Percentiles rank a stretch among this genome's conserved stretches.
Conservation (phyloP, 2,888 invertebrate genomes). For the Zootermopsis nevadensis region DNA sequence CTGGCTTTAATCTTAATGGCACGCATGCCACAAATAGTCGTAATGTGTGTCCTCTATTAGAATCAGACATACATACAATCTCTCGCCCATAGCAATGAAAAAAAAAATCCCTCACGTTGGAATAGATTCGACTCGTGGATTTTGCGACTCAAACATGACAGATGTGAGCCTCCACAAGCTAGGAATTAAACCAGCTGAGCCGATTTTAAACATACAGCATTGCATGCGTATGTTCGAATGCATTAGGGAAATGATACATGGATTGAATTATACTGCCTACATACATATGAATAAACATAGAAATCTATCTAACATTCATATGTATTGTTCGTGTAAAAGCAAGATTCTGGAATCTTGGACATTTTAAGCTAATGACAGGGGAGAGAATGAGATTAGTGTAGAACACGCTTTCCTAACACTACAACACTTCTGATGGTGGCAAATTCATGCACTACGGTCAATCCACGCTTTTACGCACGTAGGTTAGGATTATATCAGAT, state of each 20-base stretch:
- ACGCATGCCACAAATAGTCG: conserved; percentile 2
- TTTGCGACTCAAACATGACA: conserved; percentile 22
- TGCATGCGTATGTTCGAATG: background rate
- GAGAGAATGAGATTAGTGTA: too few relatives aligned
- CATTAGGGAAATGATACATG: conserved; percentile 22
- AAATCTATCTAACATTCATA: background rate
- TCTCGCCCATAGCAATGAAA: background rate
- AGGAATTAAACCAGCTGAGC: conserved; percentile 37
- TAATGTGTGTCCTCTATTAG: conserved; percentile 3
- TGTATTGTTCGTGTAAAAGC: background rate
- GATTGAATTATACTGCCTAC: conserved; percentile 18
- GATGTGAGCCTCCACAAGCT: conserved; percentile 16
- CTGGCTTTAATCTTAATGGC: conserved; percentile 33
- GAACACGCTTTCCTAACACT: too few relatives aligned
- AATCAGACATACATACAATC: background rate
- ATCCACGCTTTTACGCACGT: too few relatives aligned
- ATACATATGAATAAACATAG: conserved; percentile 1
- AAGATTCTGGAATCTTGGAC: background rate
- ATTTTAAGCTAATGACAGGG: background rate
- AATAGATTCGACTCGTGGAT: conserved; percentile 3
- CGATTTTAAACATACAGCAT: conserved; percentile 26
- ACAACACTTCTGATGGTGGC: too few relatives aligned
- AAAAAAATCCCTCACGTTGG: conserved; percentile 29
- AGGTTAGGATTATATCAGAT: too few relatives aligned
- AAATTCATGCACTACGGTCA: too few relatives aligned